Evolutionary conservation across 2,888 invertebrate species (phyloP).

Genomic region (Apotomis turbidana): DNA sequence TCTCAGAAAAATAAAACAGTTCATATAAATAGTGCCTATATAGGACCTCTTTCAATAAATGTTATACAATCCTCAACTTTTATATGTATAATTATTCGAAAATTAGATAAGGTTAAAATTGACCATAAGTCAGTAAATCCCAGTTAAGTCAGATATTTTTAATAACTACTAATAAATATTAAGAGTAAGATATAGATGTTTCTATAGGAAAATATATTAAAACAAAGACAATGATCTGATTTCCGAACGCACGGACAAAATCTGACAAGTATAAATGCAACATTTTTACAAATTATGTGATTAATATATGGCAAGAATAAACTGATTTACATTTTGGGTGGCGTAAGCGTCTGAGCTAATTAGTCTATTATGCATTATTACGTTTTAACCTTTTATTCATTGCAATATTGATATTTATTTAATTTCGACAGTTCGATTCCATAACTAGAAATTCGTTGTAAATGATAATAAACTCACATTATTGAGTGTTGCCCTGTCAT

Average conservation of each 20-base stretch:
- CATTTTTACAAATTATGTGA: neutral
- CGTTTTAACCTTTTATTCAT: too few species aligned
- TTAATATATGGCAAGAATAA: neutral
- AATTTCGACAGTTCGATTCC: too few species aligned
- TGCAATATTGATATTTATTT: too few species aligned
- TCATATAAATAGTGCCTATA: neutral
- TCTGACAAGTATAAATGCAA: conserved; percentile 6
- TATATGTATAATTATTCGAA: neutral
- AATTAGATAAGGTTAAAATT: conserved; percentile 13
- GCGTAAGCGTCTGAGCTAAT: neutral
- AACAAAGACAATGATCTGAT: conserved; percentile 68
- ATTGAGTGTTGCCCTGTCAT: too few species aligned
- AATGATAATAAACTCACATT: too few species aligned
- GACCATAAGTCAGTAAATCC: conserved; percentile 42
- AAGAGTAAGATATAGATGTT: conserved; percentile 43
- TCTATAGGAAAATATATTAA: conserved; percentile 44
- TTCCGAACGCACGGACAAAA: conserved; percentile 52
- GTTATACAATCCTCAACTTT: neutral
- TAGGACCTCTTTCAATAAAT: neutral
- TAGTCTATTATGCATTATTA: too few species aligned
- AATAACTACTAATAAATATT: conserved; percentile 43
- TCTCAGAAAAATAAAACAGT: neutral
- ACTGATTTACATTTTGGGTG: neutral
- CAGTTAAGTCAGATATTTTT: conserved; percentile 49
- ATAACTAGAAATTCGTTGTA: too few species aligned